These are phyloP conservation scores for Sebastes schlegelii DNA, from an alignment of 2,113 vertebrate genomes.

Conservation along the genomic window DNA sequence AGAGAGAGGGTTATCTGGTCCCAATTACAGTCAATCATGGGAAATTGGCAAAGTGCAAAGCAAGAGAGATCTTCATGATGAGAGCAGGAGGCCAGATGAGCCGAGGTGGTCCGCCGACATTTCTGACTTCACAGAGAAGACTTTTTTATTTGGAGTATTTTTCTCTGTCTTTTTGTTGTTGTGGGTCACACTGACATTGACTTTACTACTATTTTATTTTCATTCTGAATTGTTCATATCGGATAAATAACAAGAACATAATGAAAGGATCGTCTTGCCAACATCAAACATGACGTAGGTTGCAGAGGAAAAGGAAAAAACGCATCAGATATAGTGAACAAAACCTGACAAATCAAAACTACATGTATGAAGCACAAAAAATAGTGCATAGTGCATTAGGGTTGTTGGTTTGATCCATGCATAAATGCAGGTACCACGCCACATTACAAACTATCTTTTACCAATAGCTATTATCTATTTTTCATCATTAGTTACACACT, in stretches of 20 bases:
- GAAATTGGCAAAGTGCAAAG: conserved; percentile 79
- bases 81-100: conserved; percentile 75
- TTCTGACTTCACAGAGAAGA: conserved; percentile 60
- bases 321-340: background rate
- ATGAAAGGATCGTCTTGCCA: background rate
- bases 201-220: conserved; percentile 5
- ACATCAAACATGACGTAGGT: background rate
- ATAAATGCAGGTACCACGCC: background rate
- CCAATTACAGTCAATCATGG: conserved; percentile 81
- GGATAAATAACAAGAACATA: background rate
- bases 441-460: background rate
- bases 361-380: background rate
- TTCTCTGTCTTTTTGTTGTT: background rate
- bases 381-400: too few species aligned
- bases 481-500: background rate
- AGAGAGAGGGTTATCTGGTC: conserved; percentile 75
- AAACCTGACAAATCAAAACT: background rate
- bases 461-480: background rate
- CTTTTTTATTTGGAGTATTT: conserved; percentile 7
- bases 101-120: conserved; percentile 69
- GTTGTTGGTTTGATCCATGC: background rate
- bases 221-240: background rate
- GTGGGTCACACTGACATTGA: background rate
- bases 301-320: background rate
- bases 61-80: conserved; percentile 70